A percentile compares a stretch with the other conserved stretches of the same genome.
Evolutionary conservation across 2,888 invertebrate genomes (phyloP).

Genomic region (Drosophila niveifrons): DNA sequence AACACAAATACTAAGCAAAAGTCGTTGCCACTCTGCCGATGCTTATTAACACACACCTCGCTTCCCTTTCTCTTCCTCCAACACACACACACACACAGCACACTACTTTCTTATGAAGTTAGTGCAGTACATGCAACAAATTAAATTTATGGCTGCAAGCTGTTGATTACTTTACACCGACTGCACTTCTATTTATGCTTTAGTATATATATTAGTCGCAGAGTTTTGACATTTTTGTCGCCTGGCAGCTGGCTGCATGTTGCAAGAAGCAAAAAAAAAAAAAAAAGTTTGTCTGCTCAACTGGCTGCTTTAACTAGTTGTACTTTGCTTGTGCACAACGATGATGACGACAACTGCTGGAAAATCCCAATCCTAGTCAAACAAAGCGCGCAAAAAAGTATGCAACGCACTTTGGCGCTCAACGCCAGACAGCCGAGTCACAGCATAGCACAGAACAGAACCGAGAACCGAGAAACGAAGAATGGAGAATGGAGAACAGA

Average conservation of each 20-base stretch:
- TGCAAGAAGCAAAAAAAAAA: slow-evolving; percentile 45
- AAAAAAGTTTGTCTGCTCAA: slow-evolving; percentile 42
- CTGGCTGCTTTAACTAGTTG: slow-evolving; percentile 36
- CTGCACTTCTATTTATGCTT: not conserved
- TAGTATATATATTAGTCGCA: not conserved
- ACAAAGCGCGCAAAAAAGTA: slow-evolving; percentile 76
- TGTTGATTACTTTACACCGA: not conserved
- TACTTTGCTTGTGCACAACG: slow-evolving; percentile 43
- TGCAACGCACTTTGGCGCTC: slow-evolving; percentile 77
- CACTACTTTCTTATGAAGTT: slow-evolving; percentile 6
- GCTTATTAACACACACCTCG: slow-evolving; percentile 71
- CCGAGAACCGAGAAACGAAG: not conserved
- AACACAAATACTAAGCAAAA: slow-evolving; percentile 76
- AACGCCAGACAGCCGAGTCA: slow-evolving; percentile 47
- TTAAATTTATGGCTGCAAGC: slow-evolving; percentile 8
- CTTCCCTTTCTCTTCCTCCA: not conserved
- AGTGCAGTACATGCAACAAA: slow-evolving; percentile 42
- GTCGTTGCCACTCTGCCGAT: slow-evolving; percentile 73
- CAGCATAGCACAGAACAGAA: slow-evolving; percentile 7
- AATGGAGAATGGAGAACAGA: slow-evolving; percentile 3
- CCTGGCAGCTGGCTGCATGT: slow-evolving; percentile 55
- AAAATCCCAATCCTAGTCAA: slow-evolving; percentile 77
- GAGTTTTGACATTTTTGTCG: slow-evolving; percentile 66
- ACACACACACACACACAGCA: slow-evolving; percentile 8
- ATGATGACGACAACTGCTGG: slow-evolving; percentile 63